Evolutionary conservation across 2,113 vertebrate species (phyloP).

Genomic region (Hemiscyllium ocellatum): DNA sequence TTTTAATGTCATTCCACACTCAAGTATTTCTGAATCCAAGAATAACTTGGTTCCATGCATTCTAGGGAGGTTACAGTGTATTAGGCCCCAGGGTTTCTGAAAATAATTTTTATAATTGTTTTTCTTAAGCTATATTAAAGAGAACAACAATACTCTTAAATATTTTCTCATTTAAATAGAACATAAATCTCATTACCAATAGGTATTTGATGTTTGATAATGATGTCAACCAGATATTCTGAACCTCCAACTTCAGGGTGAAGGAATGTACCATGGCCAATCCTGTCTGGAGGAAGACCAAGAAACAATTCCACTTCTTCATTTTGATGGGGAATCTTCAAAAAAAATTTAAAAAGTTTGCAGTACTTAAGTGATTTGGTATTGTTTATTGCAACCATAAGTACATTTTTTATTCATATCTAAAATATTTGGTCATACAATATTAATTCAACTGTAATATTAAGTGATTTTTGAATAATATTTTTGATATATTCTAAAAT

Average conservation of each 20-base stretch:
- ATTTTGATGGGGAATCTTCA: slow-evolving; percentile 74
- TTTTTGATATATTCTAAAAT: neutral
- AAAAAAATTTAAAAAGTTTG: slow-evolving; percentile 39
- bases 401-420: neutral
- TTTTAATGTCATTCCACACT: too few species aligned
- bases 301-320: slow-evolving; percentile 78
- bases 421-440: neutral
- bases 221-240: slow-evolving; percentile 69
- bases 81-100: neutral
- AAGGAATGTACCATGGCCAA: slow-evolving; percentile 91
- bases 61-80: neutral
- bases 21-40: too few species aligned
- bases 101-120: neutral
- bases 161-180: neutral
- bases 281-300: slow-evolving; percentile 72
- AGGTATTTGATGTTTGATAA: slow-evolving; percentile 69
- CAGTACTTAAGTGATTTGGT: neutral
- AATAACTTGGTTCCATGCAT: too few species aligned
- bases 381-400: neutral
- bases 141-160: neutral
- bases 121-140: neutral
- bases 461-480: neutral
- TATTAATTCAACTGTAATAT: neutral
- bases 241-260: slow-evolving; percentile 61
- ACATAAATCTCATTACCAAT: slow-evolving; percentile 62